A percentile compares a stretch with the other conserved stretches of the same genome.
Conservation (phyloP, 2,888 invertebrate genomes). For the Rhogogaster chlorosoma region DNA sequence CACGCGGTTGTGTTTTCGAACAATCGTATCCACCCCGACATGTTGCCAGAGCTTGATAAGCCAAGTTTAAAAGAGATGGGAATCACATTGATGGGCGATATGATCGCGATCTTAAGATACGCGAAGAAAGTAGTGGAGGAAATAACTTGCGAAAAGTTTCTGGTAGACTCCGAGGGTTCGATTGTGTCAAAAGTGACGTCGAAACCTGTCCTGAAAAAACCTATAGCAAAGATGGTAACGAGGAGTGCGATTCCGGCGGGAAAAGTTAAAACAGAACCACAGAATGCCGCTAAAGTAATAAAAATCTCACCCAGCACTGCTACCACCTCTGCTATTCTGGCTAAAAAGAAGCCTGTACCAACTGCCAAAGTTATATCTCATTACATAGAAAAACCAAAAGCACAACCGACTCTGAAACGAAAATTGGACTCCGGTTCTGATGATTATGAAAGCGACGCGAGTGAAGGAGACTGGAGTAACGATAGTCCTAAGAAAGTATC, state of each 20-base stretch:
- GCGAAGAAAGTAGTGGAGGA: slow-evolving; percentile 81
- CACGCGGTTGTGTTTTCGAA: slow-evolving; percentile 93
- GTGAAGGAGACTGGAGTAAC: slow-evolving; percentile 57
- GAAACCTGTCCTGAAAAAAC: slow-evolving; percentile 66
- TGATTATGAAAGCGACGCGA: slow-evolving; percentile 57
- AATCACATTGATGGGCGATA: slow-evolving; percentile 84
- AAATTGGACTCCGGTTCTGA: slow-evolving; percentile 62
- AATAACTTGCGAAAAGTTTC: slow-evolving; percentile 73
- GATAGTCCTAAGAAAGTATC: slow-evolving; percentile 60
- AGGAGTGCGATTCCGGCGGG: slow-evolving; percentile 56
- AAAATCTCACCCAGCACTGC: slow-evolving; percentile 57
- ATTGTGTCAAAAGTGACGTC: slow-evolving; percentile 30
- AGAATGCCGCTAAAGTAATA: slow-evolving; percentile 55
- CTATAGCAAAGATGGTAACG: slow-evolving; percentile 61
- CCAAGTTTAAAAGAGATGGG: slow-evolving; percentile 95
- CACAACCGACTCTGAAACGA: slow-evolving; percentile 63
- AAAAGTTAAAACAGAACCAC: slow-evolving; percentile 63
- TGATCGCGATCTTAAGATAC: slow-evolving; percentile 84
- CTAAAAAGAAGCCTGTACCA: slow-evolving; percentile 61
- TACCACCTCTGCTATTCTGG: slow-evolving; percentile 58
- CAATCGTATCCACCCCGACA: slow-evolving; percentile 91
- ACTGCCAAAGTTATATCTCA: slow-evolving; percentile 45
- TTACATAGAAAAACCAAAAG: slow-evolving; percentile 52
- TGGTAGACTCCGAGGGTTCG: slow-evolving; percentile 71
- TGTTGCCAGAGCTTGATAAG: slow-evolving; percentile 92